Evolutionary conservation across 2,888 invertebrate species (phyloP), one percentile per base, ranked within the genome.

Genomic region (Acrobasis suavella): DNA sequence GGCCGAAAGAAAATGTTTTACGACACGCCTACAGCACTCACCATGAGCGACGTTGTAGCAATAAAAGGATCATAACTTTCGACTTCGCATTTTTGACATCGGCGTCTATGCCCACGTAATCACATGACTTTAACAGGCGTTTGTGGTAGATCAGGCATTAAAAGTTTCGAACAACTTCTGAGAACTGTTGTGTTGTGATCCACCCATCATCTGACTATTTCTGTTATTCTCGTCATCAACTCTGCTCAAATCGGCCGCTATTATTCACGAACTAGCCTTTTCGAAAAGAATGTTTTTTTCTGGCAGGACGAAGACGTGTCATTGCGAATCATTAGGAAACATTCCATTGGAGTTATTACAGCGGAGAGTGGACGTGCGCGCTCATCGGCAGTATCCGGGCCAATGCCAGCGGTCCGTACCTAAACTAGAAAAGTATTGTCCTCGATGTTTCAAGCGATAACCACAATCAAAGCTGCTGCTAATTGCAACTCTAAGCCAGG

Each of bases 371-470:
- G 86, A 89, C 91, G 90, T 89, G 87, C 81, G 83, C 85, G 82
- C 85, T 86, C 88, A 83, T 87, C 86, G 87, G 71, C 86, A 81
- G 82, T 90, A 91, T 90, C 86, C 91, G 89, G 90, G 90, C 91
- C 91, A 92, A 91, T 91, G 91, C 89, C 91, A 90, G 85, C 81
- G 77, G 78, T 85, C 83, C 82, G 87, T 88, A 88, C 89, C 89
- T 91, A 91, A 91, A 90, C 91, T 91, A 91, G 91, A 91, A 90
- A 91, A 91, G 86, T 89, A 91, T 91, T 91, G 91, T 91, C 91
- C 91, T 91, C 91, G 91, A 91, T 89, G 89, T 87, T 89, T 84
- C 80, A 81, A 87, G 84, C 88, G 91, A 91, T 92, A 90, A 91
- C 89, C 84, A 78, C 86, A 81, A 74, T 66, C 67, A 64, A 66